phyloP scores from a whole-genome alignment of 2,888 invertebrate genomes.

The Axea sp. region DNA sequence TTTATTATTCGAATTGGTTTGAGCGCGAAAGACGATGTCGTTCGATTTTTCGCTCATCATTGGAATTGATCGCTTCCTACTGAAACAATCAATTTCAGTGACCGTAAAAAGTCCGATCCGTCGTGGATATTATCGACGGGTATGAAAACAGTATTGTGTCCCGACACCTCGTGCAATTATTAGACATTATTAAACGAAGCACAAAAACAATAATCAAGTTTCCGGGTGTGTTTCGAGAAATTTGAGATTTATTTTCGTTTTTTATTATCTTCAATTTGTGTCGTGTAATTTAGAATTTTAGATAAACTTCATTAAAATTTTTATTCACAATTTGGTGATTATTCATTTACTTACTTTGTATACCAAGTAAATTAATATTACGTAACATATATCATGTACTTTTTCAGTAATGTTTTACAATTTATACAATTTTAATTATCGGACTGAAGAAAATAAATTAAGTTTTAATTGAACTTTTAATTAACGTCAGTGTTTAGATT shows the following conservation, averaged over 20 bases:
- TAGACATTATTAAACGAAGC: slow-evolving; percentile 35
- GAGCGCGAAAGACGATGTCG: slow-evolving; percentile 31
- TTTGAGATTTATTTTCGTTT: background rate
- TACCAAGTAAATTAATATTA: too few relatives aligned
- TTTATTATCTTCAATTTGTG: too few relatives aligned
- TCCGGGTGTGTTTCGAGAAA: background rate
- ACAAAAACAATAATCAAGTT: slow-evolving; percentile 28
- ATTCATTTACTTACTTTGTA: too few relatives aligned
- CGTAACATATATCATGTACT: too few relatives aligned
- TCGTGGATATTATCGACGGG: slow-evolving; percentile 31
- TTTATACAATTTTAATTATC: too few relatives aligned
- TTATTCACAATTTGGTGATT: too few relatives aligned
- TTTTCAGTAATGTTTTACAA: too few relatives aligned
- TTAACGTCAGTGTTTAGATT: too few relatives aligned
- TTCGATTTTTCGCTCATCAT: slow-evolving; percentile 46
- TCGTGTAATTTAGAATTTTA: too few relatives aligned
- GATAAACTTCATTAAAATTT: too few relatives aligned
- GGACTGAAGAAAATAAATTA: too few relatives aligned
- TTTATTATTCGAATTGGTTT: slow-evolving; percentile 49
- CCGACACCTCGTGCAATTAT: slow-evolving; percentile 44
- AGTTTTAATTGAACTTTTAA: too few relatives aligned
- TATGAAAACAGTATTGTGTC: slow-evolving; percentile 42
- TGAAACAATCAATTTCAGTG: slow-evolving; percentile 56
- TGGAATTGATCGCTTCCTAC: slow-evolving; percentile 51
- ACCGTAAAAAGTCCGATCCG: slow-evolving; percentile 31